A percentile compares a stretch with the other conserved stretches of the same genome.
Conservation (phyloP, 2,797 vertebrate genomes). For the Gadopsis bispinosus region DNA sequence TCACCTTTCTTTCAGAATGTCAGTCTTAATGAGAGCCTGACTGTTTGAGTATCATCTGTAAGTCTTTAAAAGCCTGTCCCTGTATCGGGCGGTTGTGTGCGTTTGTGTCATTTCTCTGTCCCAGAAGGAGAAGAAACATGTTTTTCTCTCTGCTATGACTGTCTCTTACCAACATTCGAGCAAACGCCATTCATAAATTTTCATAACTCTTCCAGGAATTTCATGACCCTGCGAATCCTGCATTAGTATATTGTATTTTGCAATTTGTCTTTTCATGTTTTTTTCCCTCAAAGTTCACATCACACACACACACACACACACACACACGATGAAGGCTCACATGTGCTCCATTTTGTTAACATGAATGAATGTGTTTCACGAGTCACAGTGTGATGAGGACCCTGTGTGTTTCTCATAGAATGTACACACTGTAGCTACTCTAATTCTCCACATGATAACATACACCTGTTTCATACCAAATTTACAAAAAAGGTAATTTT, state of each 20-base stretch:
- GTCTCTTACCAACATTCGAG: neutral
- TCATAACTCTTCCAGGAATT: no score
- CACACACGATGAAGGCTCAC: constrained; percentile 17
- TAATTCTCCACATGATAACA: neutral
- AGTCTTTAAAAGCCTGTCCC: constrained; percentile 4
- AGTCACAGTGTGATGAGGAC: constrained; percentile 31
- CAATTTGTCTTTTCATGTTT: neutral
- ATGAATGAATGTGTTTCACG: constrained; percentile 39
- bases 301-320: neutral
- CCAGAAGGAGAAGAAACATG: constrained; percentile 5
- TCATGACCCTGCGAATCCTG: no score
- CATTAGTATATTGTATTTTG: neutral
- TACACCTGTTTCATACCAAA: neutral
- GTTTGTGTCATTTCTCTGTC: constrained; percentile 4
- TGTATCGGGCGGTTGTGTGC: neutral
- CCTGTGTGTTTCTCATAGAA: constrained; percentile 16
- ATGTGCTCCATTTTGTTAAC: constrained; percentile 2
- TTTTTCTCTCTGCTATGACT: constrained; percentile 9
- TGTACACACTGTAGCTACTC: neutral
- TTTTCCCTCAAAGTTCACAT: no score
- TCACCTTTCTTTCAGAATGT: constrained; percentile 10
- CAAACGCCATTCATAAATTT: no score
- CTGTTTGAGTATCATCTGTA: neutral
- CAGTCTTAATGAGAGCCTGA: constrained; percentile 1
- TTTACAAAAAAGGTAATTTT: neutral